Evolutionary conservation across 1,140 invertebrate species (phyloP).

Genomic region (Trinorchestia longiramus): DNA sequence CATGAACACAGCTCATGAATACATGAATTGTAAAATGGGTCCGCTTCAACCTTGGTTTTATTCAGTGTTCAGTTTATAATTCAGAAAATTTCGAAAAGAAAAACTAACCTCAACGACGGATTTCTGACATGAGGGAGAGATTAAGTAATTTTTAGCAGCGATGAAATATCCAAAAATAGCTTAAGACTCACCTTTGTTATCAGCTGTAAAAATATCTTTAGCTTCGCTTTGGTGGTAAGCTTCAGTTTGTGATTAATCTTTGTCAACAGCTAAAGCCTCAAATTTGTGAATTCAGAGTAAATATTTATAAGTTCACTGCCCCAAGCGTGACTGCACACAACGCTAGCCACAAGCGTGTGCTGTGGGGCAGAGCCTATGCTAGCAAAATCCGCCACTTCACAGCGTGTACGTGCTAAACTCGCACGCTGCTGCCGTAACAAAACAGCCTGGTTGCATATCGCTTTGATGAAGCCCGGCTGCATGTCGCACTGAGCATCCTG

Average conservation of each 20-base stretch:
- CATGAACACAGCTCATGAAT: no score
- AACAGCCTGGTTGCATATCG: neutral
- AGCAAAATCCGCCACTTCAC: neutral
- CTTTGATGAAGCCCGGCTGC: neutral
- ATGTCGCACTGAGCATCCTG: neutral
- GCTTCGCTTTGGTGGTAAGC: no score
- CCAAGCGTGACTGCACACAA: neutral
- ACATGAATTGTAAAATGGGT: no score
- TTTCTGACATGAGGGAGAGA: no score
- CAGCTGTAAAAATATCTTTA: no score
- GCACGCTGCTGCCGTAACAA: neutral
- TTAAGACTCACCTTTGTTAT: no score
- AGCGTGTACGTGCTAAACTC: neutral
- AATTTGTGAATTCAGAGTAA: neutral
- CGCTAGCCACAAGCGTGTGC: neutral
- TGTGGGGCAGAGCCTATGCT: neutral
- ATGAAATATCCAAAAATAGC: no score
- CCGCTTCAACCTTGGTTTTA: no score
- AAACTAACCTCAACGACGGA: no score
- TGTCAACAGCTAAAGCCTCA: neutral
- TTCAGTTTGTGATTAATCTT: neutral
- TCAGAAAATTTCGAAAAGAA: no score
- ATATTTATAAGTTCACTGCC: neutral
- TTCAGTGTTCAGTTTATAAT: no score
- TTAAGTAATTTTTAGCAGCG: no score